Percentiles rank a stretch among this genome's conserved stretches.
Evolutionary conservation across 64 coral and sea anemone genomes (phyloP).

Genomic region (Hydrozoanthus tunicans): DNA sequence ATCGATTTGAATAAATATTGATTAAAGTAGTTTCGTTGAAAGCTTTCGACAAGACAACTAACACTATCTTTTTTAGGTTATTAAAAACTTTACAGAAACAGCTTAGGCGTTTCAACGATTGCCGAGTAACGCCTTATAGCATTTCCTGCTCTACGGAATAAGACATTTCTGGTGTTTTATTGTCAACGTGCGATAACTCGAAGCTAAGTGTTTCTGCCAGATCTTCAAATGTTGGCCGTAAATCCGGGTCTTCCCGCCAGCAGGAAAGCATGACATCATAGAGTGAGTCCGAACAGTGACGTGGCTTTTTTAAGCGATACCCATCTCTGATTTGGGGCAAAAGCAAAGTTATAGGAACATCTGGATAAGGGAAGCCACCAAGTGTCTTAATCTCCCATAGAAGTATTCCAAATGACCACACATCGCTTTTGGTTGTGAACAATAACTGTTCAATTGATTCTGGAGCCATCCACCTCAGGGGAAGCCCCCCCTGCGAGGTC

Average conservation of each 20-base stretch:
- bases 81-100: slow-evolving; percentile 1
- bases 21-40: no score
- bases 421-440: slow-evolving; percentile 47
- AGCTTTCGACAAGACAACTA: not conserved
- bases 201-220: not conserved
- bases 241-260: slow-evolving; percentile 53
- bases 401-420: slow-evolving; percentile 75
- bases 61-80: not conserved
- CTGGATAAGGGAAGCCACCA: slow-evolving; percentile 58
- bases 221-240: slow-evolving; percentile 49
- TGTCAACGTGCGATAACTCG: not conserved
- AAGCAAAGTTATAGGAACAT: slow-evolving; percentile 33
- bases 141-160: no score
- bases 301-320: slow-evolving; percentile 39
- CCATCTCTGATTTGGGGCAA: slow-evolving; percentile 24
- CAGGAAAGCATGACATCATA: slow-evolving; percentile 63
- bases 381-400: slow-evolving; percentile 65
- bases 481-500: slow-evolving; percentile 24
- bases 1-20: no score
- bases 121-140: no score
- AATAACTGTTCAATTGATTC: slow-evolving; percentile 49
- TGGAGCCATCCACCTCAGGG: slow-evolving; percentile 61
- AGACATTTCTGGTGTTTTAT: no score
- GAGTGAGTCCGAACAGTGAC: slow-evolving; percentile 34
- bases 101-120: no score